Base-by-base conservation (phyloP, 2,113 vertebrate genomes). In the Furnarius figulus region DNA sequence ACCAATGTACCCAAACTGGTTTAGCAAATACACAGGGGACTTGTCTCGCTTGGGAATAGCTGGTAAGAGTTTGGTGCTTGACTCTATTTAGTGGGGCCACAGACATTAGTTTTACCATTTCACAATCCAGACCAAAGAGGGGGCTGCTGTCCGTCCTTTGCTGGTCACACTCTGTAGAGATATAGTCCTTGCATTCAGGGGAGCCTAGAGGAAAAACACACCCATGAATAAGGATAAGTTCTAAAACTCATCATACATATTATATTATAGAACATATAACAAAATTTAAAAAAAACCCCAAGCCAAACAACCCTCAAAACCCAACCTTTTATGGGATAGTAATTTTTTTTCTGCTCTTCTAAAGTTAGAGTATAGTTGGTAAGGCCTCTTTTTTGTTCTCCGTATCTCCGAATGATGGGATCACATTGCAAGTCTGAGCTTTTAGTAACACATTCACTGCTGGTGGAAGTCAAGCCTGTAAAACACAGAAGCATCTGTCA, bases 41-140 rank as follows among this genome's bases (percentile, higher is more conserved):
- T 59, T 71, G 44, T 66, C 67, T 76, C 63, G 21, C 47, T 92
- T 58, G 50, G 52, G 63, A 85, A 53, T 6, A 87, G 59, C 58
- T 49, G 39, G 7, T 37, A 76, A 49, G 40, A 83, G 23, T 8
- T 39, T 40, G 31, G 28, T 91, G 44, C 67, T 71, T 52, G 21
- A 70, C 40, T 53, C 1, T 28, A 1, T 39, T 77, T 44, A 66
- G 9, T 39, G 63, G 88, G 35, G 58, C 11, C 37, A 71, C 39
- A 85, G 18, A 31, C 27, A 24, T 56, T 59, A 70, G 66, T 86
- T 82, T 97, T 97, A 99, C 99, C 99, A 99, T 99, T 97, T 99
- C 99, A 98, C 99, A 99, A 82, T 99, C 99, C 27, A 99, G 97
- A 71, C 99, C 99, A 18, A 98, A 99, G 76, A 99, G 98, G 42